Conservation (phyloP, 1,140 invertebrate genomes). For the Meloidogyne chitwoodi region DNA sequence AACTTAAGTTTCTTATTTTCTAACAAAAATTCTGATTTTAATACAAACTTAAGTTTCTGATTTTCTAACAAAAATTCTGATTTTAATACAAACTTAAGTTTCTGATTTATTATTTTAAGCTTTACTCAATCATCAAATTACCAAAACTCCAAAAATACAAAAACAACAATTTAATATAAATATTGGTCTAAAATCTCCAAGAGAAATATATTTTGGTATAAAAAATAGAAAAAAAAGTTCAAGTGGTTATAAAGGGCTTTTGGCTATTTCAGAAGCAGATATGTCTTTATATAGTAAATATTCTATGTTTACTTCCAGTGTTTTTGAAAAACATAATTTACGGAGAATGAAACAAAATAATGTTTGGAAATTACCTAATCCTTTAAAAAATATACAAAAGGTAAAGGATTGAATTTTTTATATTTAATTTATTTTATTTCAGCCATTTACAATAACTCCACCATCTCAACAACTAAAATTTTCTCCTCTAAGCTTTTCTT, state of each 20-base stretch:
- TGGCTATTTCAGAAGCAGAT: constrained; percentile 14
- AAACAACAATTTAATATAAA: constrained; percentile 18
- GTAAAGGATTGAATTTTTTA: neutral
- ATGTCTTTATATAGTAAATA: constrained; percentile 23
- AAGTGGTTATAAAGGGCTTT: neutral
- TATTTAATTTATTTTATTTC: neutral
- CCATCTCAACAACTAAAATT: neutral
- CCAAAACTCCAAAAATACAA: neutral
- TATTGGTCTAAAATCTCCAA: constrained; percentile 39
- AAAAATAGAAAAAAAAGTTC: neutral
- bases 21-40: neutral
- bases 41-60: neutral
- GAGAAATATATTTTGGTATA: constrained; percentile 39
- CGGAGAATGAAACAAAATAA: neutral
- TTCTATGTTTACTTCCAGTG: neutral
- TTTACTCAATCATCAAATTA: neutral
- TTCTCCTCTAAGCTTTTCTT: neutral
- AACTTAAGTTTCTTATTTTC: too few relatives aligned
- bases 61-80: neutral
- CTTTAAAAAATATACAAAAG: constrained; percentile 1
- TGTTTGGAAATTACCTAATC: constrained; percentile 9
- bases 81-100: neutral
- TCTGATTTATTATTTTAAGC: neutral
- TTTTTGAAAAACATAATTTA: constrained; percentile 4
- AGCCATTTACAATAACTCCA: neutral